Percentiles rank a stretch among this genome's conserved stretches.
These are phyloP conservation scores for Papilio polytes DNA, from an alignment of 1,140 invertebrate species.

Conservation along the genomic window DNA sequence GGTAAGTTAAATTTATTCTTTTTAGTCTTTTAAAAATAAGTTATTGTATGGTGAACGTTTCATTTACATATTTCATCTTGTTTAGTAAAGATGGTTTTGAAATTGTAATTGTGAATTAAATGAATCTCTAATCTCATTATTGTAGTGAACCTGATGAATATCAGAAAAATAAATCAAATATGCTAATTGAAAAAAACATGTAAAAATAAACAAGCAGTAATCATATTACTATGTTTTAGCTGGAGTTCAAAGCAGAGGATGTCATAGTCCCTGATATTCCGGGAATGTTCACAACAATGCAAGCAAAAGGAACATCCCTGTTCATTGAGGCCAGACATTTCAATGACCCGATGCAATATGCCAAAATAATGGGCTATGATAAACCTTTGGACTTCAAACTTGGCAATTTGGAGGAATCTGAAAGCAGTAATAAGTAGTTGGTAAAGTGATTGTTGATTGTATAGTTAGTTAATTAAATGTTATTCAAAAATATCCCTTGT, in stretches of 20 bases:
- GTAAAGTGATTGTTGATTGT: constrained; percentile 45
- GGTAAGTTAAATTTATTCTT: constrained; percentile 74
- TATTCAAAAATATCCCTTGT: constrained; percentile 7
- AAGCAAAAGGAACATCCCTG: constrained; percentile 87
- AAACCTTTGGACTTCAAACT: constrained; percentile 93
- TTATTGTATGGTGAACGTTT: neutral
- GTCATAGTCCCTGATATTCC: constrained; percentile 90
- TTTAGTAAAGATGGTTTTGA: no score
- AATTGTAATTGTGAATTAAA: no score
- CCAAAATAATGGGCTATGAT: constrained; percentile 94
- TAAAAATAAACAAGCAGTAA: neutral
- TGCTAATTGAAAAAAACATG: neutral
- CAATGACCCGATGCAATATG: constrained; percentile 89
- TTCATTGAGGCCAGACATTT: constrained; percentile 91
- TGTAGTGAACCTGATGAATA: neutral
- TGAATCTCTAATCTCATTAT: no score
- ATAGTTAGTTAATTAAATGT: constrained; percentile 45
- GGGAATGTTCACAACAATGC: constrained; percentile 92
- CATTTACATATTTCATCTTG: no score
- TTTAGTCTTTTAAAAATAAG: constrained; percentile 16
- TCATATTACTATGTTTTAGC: constrained; percentile 82
- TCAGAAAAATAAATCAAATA: neutral
- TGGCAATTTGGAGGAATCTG: constrained; percentile 58
- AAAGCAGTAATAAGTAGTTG: constrained; percentile 54
- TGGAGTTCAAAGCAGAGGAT: constrained; percentile 90